Percentiles rank a stretch among this genome's conserved stretches.
These are phyloP conservation scores for Gryllus longicercus DNA, from an alignment of 2,888 invertebrate genomes.

Conservation along the genomic window DNA sequence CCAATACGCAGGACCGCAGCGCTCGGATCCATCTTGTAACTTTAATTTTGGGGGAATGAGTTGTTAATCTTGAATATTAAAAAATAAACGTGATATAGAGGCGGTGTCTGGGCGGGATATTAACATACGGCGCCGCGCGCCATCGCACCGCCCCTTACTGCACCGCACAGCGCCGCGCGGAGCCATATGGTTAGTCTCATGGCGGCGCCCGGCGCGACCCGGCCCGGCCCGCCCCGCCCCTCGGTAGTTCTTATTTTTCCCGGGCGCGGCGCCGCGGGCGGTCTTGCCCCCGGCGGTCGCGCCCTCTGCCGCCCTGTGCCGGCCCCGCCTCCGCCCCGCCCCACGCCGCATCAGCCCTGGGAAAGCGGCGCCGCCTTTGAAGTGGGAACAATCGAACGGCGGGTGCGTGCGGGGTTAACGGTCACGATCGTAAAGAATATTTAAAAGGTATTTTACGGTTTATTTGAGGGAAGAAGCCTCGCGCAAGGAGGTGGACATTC, in stretches of 20 bases:
- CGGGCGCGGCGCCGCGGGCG: no score
- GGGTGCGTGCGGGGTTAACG: background rate
- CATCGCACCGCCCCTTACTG: background rate
- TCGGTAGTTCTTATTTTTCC: no score
- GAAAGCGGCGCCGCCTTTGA: background rate
- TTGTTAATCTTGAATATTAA: constrained; percentile 8
- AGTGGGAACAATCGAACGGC: background rate
- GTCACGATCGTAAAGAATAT: background rate
- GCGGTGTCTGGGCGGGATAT: background rate
- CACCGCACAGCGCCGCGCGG: no score
- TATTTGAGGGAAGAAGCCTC: background rate
- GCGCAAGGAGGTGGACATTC: no score
- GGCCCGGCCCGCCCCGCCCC: no score
- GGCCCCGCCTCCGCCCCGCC: background rate
- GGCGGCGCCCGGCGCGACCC: no score
- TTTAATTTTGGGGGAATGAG: constrained; percentile 8
- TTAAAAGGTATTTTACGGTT: background rate
- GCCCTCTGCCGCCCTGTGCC: no score
- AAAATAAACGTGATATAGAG: background rate
- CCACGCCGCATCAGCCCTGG: background rate
- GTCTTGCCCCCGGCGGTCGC: no score
- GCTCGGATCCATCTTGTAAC: background rate
- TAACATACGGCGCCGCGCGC: background rate
- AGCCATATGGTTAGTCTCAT: no score
- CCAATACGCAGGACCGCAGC: background rate